Percentiles rank a stretch among this genome's conserved stretches.
Conservation (phyloP, 2,797 vertebrate genomes). For the Spinus olivaceus region DNA sequence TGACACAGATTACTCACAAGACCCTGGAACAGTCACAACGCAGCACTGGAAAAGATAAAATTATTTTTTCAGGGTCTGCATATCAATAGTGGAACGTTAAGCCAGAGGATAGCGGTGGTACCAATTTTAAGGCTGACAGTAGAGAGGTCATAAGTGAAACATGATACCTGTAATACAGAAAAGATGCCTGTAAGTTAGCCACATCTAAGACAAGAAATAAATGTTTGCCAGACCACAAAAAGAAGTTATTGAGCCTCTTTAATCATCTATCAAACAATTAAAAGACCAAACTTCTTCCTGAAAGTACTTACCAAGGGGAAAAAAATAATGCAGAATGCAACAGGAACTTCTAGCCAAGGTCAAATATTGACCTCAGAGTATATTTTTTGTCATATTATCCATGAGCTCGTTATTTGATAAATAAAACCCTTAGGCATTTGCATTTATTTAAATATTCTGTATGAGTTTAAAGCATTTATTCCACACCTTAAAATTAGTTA, state of each 20-base stretch:
- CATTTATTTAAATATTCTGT: background rate
- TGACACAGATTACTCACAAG: background rate
- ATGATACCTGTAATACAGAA: background rate
- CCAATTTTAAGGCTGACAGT: background rate
- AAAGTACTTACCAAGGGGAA: background rate
- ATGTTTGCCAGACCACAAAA: background rate
- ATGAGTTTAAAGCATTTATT: background rate
- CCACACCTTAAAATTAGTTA: background rate
- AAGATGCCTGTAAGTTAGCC: background rate
- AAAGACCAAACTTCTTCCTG: background rate
- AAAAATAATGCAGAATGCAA: background rate
- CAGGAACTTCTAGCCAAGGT: background rate
- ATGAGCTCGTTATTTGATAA: background rate
- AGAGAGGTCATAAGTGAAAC: background rate
- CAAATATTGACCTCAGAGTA: background rate
- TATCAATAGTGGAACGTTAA: background rate
- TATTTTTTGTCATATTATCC: background rate
- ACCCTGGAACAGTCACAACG: background rate
- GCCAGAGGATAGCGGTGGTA: background rate
- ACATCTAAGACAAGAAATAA: background rate
- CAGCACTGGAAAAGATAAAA: background rate
- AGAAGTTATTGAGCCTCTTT: background rate
- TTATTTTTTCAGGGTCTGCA: background rate
- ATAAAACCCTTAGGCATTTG: background rate
- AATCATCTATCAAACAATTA: background rate